These are phyloP conservation scores for Neria commutata DNA, from an alignment of 2,888 invertebrate genomes.

Conservation along the genomic window DNA sequence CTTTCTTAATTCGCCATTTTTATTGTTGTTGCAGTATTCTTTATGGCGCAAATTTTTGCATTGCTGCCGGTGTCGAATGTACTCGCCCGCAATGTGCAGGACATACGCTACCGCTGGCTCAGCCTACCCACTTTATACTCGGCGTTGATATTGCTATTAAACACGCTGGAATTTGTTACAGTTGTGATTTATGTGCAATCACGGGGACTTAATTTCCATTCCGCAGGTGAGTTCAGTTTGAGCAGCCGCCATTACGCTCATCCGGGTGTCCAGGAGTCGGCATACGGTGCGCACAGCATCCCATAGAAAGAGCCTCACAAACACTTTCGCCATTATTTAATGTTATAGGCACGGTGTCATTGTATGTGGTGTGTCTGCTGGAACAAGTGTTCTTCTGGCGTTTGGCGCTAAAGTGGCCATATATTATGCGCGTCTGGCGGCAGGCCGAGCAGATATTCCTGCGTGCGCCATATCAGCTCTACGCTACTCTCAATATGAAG, in stretches of 20 bases:
- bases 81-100: constrained; percentile 33
- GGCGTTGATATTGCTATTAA: constrained; percentile 36
- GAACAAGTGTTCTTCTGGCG: constrained; percentile 55
- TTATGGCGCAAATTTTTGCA: constrained; percentile 53
- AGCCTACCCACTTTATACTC: constrained; percentile 48
- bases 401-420: constrained; percentile 56
- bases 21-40: constrained; percentile 42
- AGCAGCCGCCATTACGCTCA: background rate
- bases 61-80: constrained; percentile 53
- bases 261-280: no score
- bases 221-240: constrained; percentile 39
- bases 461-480: constrained; percentile 51
- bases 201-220: constrained; percentile 47
- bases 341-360: constrained; percentile 38
- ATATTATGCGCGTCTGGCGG: constrained; percentile 50
- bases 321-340: background rate
- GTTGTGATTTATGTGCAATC: constrained; percentile 40
- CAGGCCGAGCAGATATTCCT: constrained; percentile 55
- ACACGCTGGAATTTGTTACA: constrained; percentile 47
- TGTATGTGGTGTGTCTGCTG: constrained; percentile 50
- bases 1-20: background rate
- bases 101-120: constrained; percentile 48
- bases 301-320: background rate
- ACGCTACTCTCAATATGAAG: constrained; percentile 48
- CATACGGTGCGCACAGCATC: background rate